phyloP scores from a whole-genome alignment of 2,797 vertebrate genomes.

The Cephalopachus bancanus region DNA sequence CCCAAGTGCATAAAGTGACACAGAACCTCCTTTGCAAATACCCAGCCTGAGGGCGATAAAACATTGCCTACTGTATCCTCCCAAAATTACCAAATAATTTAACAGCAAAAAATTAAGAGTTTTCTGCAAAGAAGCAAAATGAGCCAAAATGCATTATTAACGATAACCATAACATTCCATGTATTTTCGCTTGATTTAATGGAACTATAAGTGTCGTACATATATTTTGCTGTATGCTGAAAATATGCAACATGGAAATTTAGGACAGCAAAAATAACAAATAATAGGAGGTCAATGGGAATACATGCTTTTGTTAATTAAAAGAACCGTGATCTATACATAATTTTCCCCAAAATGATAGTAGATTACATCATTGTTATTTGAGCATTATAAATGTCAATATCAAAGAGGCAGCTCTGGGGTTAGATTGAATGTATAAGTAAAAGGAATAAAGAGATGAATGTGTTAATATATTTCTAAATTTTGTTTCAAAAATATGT shows the following conservation, averaged over 20 bases:
- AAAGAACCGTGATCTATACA: not conserved
- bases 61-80: not conserved
- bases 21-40: not conserved
- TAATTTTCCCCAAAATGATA: not conserved
- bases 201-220: not conserved
- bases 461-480: conserved; percentile 42
- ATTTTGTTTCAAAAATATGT: conserved; percentile 8
- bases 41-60: not conserved
- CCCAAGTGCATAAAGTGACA: not conserved
- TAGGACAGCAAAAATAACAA: not conserved
- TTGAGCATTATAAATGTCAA: not conserved
- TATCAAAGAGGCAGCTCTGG: not conserved
- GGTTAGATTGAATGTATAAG: not conserved
- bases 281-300: not conserved
- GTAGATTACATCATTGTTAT: not conserved
- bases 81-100: not conserved
- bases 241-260: not conserved
- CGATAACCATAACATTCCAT: not conserved
- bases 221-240: not conserved
- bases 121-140: not conserved
- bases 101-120: not conserved
- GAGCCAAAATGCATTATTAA: not conserved
- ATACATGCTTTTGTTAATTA: not conserved
- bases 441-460: not conserved
- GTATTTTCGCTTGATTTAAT: not conserved